Conservation (phyloP, 1,140 invertebrate genomes). For the Dufourea novaeangliae region DNA sequence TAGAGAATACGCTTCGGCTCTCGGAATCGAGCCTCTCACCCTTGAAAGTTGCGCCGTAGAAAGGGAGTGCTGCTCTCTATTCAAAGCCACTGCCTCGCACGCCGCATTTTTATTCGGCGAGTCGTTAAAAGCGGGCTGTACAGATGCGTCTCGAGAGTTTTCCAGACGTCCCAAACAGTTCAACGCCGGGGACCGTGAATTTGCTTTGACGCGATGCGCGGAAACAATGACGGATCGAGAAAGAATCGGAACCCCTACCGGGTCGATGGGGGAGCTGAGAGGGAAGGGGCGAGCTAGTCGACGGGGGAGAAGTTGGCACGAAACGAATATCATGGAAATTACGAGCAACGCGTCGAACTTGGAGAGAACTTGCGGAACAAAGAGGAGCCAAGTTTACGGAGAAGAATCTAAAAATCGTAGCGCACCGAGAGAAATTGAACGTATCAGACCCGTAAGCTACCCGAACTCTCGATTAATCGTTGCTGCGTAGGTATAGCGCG, state of each 20-base stretch:
- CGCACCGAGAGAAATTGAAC: too few relatives aligned
- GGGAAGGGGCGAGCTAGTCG: not conserved
- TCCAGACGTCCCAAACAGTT: constrained; percentile 20
- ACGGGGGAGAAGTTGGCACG: constrained; percentile 15
- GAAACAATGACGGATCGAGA: constrained; percentile 28
- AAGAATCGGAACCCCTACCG: too few relatives aligned
- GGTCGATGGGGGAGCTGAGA: too few relatives aligned
- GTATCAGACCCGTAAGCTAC: too few relatives aligned
- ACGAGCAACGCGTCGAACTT: constrained; percentile 38
- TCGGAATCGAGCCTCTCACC: not conserved
- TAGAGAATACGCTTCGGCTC: constrained; percentile 11
- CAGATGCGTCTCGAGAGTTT: constrained; percentile 35
- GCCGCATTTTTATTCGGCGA: not conserved
- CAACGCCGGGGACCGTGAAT: not conserved
- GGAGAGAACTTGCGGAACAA: not conserved
- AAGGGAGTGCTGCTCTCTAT: not conserved
- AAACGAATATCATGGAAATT: constrained; percentile 60
- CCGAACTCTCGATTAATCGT: not conserved
- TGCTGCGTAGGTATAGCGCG: not conserved
- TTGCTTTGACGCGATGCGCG: not conserved
- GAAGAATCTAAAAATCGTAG: constrained; percentile 22
- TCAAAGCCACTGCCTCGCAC: not conserved
- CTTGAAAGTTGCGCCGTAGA: not conserved
- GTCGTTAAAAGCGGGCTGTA: not conserved
- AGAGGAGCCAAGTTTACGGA: constrained; percentile 11